These are phyloP conservation scores for Megalopta genalis DNA, from an alignment of 1,140 invertebrate species.

Conservation along the genomic window DNA sequence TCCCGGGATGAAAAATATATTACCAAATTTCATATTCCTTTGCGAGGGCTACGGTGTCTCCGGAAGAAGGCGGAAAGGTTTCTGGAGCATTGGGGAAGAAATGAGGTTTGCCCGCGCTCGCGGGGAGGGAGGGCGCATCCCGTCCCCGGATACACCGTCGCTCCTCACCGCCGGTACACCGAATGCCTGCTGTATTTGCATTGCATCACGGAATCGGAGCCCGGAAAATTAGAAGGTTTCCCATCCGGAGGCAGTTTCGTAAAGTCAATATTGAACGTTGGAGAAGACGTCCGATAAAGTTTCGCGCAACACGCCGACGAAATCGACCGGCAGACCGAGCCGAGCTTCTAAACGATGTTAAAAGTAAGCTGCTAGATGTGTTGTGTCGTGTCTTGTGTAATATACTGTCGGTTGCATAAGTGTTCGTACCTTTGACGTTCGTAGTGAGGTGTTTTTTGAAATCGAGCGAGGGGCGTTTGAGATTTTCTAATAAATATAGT, in stretches of 20 bases:
- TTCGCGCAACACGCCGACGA: constrained; percentile 46
- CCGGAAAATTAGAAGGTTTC: constrained; percentile 74
- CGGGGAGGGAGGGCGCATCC: too few relatives aligned
- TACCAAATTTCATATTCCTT: constrained; percentile 1
- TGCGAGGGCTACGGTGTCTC: neutral
- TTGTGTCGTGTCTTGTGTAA: too few relatives aligned
- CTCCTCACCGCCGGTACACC: neutral
- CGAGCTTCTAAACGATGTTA: too few relatives aligned
- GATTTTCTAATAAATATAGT: too few relatives aligned
- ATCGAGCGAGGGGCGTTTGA: too few relatives aligned
- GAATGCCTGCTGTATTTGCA: constrained; percentile 65
- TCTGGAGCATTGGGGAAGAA: neutral
- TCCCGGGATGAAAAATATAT: neutral
- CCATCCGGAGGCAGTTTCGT: constrained; percentile 64
- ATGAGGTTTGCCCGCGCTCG: constrained; percentile 14
- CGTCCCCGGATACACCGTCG: neutral
- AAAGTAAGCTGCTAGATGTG: too few relatives aligned
- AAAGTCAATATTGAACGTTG: constrained; percentile 74
- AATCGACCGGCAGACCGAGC: neutral
- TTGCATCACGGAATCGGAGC: constrained; percentile 67
- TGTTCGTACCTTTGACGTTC: neutral
- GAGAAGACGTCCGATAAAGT: constrained; percentile 70
- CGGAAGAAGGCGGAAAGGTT: neutral
- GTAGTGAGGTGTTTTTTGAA: too few relatives aligned
- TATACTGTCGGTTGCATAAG: too few relatives aligned